phyloP scores from a whole-genome alignment of 2,113 vertebrate species.

The human (Homo sapiens) region DNA sequence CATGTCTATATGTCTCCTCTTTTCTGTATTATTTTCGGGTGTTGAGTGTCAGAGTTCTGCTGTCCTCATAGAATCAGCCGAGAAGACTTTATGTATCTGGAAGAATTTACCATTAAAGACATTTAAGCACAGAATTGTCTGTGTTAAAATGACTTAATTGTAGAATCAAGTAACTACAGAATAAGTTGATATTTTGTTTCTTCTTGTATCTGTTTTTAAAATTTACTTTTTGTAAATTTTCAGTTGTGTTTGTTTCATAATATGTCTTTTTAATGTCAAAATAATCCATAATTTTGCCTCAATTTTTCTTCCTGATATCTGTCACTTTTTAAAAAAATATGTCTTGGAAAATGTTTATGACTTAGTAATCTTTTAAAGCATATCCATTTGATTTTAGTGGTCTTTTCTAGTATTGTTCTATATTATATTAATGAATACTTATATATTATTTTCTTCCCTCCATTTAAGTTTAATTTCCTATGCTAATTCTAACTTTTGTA shows the following conservation, averaged over 20 bases:
- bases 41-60: not conserved
- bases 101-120: not conserved
- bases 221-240: not conserved
- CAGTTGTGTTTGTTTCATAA: not conserved
- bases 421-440: not conserved
- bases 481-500: not conserved
- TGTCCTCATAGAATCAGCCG: no score
- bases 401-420: not conserved
- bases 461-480: not conserved
- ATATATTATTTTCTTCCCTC: not conserved
- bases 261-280: not conserved
- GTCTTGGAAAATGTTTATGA: not conserved
- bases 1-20: not conserved
- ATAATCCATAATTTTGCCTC: not conserved
- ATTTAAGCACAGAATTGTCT: not conserved
- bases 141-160: not conserved
- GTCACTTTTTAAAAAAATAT: not conserved
- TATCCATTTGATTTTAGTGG: not conserved
- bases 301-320: not conserved
- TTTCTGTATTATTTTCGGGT: not conserved
- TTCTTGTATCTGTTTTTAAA: not conserved
- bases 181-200: not conserved
- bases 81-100: not conserved
- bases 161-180: not conserved
- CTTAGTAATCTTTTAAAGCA: not conserved